Percentiles rank a stretch among this genome's conserved stretches.
Conservation (phyloP, 2,797 vertebrate genomes). For the Selene dorsalis region DNA sequence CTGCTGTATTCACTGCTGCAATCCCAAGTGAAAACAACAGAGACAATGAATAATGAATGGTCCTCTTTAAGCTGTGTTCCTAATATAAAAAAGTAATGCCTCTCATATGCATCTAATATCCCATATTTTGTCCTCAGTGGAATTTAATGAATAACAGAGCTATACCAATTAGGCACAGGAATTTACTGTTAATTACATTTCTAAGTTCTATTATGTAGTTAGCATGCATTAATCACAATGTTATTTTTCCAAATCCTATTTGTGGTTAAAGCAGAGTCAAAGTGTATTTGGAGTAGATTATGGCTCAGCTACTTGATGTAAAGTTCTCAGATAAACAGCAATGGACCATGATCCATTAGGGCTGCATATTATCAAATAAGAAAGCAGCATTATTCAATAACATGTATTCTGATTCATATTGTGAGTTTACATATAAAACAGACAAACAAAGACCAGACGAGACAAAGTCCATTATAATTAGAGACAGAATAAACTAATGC, state of each 20-base stretch:
- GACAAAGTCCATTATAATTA: constrained; percentile 33
- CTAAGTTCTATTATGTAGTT: constrained; percentile 83
- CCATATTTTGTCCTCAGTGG: constrained; percentile 74
- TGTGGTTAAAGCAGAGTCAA: constrained; percentile 76
- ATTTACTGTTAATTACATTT: constrained; percentile 83
- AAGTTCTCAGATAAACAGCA: constrained; percentile 60
- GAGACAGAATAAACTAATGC: constrained; percentile 11
- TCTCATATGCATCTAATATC: constrained; percentile 80
- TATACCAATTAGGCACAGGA: constrained; percentile 77
- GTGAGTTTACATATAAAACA: constrained; percentile 41
- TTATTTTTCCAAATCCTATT: constrained; percentile 80
- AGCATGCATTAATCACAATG: constrained; percentile 84
- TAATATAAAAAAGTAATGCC: constrained; percentile 82
- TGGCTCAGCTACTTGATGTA: constrained; percentile 50
- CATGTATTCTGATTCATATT: constrained; percentile 46
- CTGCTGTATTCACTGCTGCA: constrained; percentile 49
- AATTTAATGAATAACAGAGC: constrained; percentile 82
- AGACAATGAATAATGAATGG: constrained; percentile 83
- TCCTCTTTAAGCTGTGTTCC: constrained; percentile 80
- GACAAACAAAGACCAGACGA: constrained; percentile 43
- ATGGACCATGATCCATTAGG: constrained; percentile 46
- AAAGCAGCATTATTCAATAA: constrained; percentile 58
- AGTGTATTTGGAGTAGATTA: constrained; percentile 78
- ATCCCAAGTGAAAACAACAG: constrained; percentile 72
- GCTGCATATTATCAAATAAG: constrained; percentile 37